Evolutionary conservation across 1,140 invertebrate species (phyloP), one percentile per base, ranked within the genome.

Genomic region (Leptestheria dahalacensis): DNA sequence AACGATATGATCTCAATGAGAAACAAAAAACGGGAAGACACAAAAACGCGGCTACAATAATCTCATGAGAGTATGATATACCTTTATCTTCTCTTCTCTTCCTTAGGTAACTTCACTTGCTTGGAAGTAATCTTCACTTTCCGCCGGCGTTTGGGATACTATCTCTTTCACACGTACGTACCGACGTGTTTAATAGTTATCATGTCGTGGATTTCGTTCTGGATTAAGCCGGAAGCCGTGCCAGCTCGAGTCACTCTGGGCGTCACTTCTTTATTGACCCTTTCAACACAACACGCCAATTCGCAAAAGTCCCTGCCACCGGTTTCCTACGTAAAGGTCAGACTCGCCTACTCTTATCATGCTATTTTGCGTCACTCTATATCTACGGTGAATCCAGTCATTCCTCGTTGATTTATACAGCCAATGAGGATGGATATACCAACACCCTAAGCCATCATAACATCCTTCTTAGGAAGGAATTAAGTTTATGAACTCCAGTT

Each of bases 321-420:
- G 1, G 70, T 72, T 9, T 72, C 70, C 3, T 71, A 72, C 53
- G 72, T 72, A 21, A 72, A 72, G 60, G 70, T 71, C n/a, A n/a
- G n/a, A n/a, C n/a, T n/a, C n/a, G n/a, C n/a, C n/a, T n/a, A n/a
- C n/a, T n/a, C n/a, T n/a, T n/a, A n/a, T n/a, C n/a, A n/a, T n/a
- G n/a, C n/a, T n/a, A n/a, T n/a, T n/a, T n/a, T n/a, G n/a, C n/a
- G n/a, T n/a, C n/a, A n/a, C n/a, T n/a, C n/a, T n/a, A n/a, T n/a
- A n/a, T n/a, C n/a, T n/a, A n/a, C n/a, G n/a, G n/a, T n/a, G n/a
- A n/a, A n/a, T n/a, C n/a, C n/a, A n/a, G n/a, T n/a, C n/a, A n/a
- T n/a, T n/a, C n/a, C n/a, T n/a, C n/a, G n/a, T n/a, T n/a, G n/a
- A n/a, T n/a, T n/a, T n/a, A n/a, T n/a, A n/a, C n/a, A n/a, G n/a